phyloP scores from a whole-genome alignment of 2,113 vertebrate genomes.

The Chitala chitala region DNA sequence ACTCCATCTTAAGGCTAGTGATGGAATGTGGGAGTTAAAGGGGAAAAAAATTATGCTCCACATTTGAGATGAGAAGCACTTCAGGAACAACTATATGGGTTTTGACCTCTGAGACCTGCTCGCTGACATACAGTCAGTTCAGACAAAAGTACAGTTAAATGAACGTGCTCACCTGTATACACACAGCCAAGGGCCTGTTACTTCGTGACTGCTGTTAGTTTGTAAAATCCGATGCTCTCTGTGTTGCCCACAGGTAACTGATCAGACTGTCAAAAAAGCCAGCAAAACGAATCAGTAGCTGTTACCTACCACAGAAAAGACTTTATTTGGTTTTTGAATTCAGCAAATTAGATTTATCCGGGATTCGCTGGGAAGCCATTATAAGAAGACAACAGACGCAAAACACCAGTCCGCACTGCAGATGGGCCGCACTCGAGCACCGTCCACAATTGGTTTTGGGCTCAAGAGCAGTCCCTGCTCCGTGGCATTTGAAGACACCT shows the following conservation, averaged over 20 bases:
- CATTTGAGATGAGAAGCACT: neutral
- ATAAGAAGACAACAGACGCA: neutral
- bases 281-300: neutral
- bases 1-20: neutral
- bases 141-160: neutral
- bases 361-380: neutral
- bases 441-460: no score
- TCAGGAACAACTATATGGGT: no score
- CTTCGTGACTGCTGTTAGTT: neutral
- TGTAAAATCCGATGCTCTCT: neutral
- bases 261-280: neutral
- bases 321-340: neutral
- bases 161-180: neutral
- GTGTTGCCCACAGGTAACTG: neutral
- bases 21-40: neutral
- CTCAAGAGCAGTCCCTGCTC: no score
- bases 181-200: neutral
- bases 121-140: no score
- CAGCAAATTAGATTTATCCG: constrained; percentile 11
- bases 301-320: neutral
- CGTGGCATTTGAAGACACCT: no score
- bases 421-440: neutral
- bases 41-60: neutral
- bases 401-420: neutral
- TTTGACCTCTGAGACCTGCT: no score